Conservation (phyloP, 2,888 invertebrate species). For the Pollenia angustigena region DNA sequence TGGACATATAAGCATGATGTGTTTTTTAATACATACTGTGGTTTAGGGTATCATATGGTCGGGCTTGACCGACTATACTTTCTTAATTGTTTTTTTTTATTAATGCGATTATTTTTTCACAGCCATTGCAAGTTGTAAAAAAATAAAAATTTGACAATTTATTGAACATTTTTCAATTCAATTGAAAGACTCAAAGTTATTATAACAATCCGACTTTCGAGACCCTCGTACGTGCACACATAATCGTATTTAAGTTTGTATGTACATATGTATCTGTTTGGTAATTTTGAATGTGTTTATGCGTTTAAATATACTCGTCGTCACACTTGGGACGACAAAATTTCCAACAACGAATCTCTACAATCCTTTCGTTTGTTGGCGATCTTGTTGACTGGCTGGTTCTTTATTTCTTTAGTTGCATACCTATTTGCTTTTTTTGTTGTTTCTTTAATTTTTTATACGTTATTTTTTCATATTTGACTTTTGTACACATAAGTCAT, state of each 20-base stretch:
- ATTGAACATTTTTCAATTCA: too few species aligned
- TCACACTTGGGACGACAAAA: constrained; percentile 22
- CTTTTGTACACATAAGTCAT: constrained; percentile 51
- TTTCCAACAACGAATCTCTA: constrained; percentile 49
- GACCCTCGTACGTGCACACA: constrained; percentile 3
- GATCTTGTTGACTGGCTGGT: constrained; percentile 21
- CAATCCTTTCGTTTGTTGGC: constrained; percentile 72
- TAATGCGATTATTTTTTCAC: too few species aligned
- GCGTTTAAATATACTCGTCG: background rate
- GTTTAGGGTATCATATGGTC: too few species aligned
- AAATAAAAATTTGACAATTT: too few species aligned
- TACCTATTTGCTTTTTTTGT: constrained; percentile 12
- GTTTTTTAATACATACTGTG: too few species aligned
- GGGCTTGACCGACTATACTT: too few species aligned
- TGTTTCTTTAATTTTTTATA: background rate
- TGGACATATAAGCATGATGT: too few species aligned
- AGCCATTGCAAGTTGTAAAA: too few species aligned
- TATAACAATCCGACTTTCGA: background rate
- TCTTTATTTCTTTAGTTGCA: constrained; percentile 33
- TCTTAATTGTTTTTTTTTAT: too few species aligned
- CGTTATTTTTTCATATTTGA: constrained; percentile 34
- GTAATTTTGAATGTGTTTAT: constrained; percentile 4
- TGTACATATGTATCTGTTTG: background rate
- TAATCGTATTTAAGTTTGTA: background rate
- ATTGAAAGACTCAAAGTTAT: too few species aligned